Evolutionary conservation across 2,113 vertebrate genomes (phyloP), one percentile per base, ranked within the genome.

Genomic region (Nothocercus julius): DNA sequence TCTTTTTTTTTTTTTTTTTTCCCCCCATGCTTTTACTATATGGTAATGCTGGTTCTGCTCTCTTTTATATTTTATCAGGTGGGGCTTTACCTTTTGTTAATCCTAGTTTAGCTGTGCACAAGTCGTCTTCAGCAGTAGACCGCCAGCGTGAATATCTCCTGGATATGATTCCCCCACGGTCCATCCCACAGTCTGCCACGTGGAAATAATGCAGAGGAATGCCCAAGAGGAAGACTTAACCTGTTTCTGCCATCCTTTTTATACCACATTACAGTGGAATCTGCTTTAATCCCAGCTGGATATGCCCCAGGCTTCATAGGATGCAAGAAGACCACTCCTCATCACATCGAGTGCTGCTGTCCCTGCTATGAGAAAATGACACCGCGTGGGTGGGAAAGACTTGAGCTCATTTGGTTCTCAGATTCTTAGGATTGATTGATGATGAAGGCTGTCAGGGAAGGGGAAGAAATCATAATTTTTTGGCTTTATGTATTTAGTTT

Each of bases 71-170:
- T 77, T 11, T 54, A 4, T 2, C 93, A 99, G 99, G 99, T 47
- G 98, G 99, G 92, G 98, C 99, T 61, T 98, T 99, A 94, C 98
- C 99, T 53, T 99, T 99, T 7, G 99, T 99, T 74, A 99, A 98
- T 90, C 99, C 99, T 13, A 98, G 98, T 80, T 92, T 99, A 95
- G 97, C 99, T 21, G 98, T 99, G 95, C 99, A 99, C 97, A 99
- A 99, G 97, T 98, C 97, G 2, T 98, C 99, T 36, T 97, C 98
- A 1, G 98, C 99, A 19, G 98, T 99, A 73, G 99, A 99, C 66
- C 99, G 99, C 96, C 99, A 99, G 97, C 98, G 99, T 59, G 99
- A 99, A 90, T 99, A 99, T 95, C 99, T 99, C 91, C 98, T 99
- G 95, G 99, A 99, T 97, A 99, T 99, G 99, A 99, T 99, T 95